phyloP scores from a whole-genome alignment of 2,888 invertebrate species.

The Hydraecia micacea region DNA sequence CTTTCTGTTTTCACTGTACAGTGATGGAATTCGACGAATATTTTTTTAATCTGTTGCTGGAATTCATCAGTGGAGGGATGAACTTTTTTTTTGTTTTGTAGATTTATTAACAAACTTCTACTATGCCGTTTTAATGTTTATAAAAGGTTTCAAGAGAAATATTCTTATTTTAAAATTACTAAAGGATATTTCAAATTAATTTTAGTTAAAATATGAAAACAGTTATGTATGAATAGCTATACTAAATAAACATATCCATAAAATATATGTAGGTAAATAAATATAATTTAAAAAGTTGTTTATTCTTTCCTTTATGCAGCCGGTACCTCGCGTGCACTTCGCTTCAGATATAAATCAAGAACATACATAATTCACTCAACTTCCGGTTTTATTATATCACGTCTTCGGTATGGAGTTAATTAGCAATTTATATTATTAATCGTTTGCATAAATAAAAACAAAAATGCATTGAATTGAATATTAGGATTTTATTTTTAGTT shows the following conservation, averaged over 20 bases:
- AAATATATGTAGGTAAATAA: background rate
- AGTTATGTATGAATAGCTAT: background rate
- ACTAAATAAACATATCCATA: background rate
- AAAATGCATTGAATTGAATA: background rate
- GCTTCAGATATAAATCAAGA: slow-evolving; percentile 24
- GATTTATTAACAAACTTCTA: background rate
- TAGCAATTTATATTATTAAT: slow-evolving; percentile 8
- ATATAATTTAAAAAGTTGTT: slow-evolving; percentile 4
- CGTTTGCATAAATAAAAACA: slow-evolving; percentile 6
- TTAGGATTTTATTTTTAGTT: background rate
- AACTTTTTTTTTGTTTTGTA: slow-evolving; percentile 5
- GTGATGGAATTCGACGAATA: slow-evolving; percentile 2
- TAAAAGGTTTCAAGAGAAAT: background rate
- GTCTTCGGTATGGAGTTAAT: slow-evolving; percentile 23
- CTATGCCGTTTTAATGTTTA: background rate
- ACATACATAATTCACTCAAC: slow-evolving; percentile 49
- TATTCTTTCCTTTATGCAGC: slow-evolving; percentile 18
- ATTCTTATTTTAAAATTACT: background rate
- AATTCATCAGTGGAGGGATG: slow-evolving; percentile 7
- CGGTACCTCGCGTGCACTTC: slow-evolving; percentile 24
- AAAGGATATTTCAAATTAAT: background rate
- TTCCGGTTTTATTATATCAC: slow-evolving; percentile 53
- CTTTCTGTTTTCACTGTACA: slow-evolving; percentile 14
- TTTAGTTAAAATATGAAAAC: background rate
- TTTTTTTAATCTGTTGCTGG: slow-evolving; percentile 8